Percentiles rank a stretch among this genome's conserved stretches.
Conservation (phyloP, 2,113 vertebrate genomes). For the Garra rufa region DNA sequence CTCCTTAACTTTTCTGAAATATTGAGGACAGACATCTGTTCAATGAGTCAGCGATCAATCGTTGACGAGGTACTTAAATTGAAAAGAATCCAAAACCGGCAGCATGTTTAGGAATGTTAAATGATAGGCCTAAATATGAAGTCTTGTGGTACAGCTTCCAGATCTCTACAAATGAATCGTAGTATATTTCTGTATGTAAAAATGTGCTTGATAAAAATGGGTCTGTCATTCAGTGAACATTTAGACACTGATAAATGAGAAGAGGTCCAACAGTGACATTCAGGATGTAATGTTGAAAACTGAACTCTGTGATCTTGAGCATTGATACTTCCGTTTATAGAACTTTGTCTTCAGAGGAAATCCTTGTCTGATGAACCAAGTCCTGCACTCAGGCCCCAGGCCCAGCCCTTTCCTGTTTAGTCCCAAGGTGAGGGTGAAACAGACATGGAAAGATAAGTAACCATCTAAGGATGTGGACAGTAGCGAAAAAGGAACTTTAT, state of each 20-base stretch:
- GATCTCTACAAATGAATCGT: not conserved
- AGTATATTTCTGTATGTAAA: not conserved
- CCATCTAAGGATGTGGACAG: not conserved
- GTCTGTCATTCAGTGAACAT: slow-evolving; percentile 1
- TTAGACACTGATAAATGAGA: slow-evolving; percentile 35
- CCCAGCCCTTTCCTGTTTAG: slow-evolving; percentile 56
- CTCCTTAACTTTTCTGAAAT: slow-evolving; percentile 12
- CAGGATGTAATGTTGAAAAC: slow-evolving; percentile 42
- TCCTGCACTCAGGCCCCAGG: slow-evolving; percentile 36
- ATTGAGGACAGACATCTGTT: slow-evolving; percentile 37
- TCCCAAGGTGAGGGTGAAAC: slow-evolving; percentile 43
- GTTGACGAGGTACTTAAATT: slow-evolving; percentile 13
- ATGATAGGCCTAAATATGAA: not conserved
- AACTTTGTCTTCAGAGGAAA: slow-evolving; percentile 53
- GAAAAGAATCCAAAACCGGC: not conserved
- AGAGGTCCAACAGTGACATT: slow-evolving; percentile 45
- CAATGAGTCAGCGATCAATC: not conserved
- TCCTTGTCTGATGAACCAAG: slow-evolving; percentile 60
- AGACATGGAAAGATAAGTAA: slow-evolving; percentile 14
- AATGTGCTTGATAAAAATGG: slow-evolving; percentile 9
- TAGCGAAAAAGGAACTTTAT: slow-evolving; percentile 31
- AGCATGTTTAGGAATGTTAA: not conserved
- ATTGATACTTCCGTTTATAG: slow-evolving; percentile 59
- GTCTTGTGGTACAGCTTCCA: not conserved
- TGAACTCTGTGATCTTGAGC: slow-evolving; percentile 45